Percentiles rank a stretch among this genome's conserved stretches.
phyloP scores from a whole-genome alignment of 2,888 invertebrate species.

The Callinectes sapidus region DNA sequence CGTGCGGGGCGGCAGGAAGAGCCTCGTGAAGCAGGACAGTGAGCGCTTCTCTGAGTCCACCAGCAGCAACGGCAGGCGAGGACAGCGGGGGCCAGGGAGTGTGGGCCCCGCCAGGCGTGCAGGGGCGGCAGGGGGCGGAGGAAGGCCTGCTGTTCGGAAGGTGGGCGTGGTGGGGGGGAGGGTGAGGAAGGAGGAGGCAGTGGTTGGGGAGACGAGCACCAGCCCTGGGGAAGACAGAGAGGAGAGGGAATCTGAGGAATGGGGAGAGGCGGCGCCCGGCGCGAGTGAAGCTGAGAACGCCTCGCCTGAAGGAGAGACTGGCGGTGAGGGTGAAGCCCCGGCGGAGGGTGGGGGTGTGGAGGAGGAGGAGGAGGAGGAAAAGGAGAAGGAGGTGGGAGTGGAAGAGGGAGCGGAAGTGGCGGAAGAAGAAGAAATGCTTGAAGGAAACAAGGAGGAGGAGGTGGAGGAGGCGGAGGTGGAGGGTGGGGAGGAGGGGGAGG shows the following conservation, averaged over 20 bases:
- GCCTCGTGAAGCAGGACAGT: background rate
- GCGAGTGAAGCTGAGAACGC: background rate
- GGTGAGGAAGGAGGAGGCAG: background rate
- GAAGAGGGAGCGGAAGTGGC: background rate
- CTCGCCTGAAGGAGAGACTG: background rate
- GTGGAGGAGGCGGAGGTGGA: background rate
- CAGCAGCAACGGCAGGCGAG: background rate
- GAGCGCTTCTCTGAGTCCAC: background rate
- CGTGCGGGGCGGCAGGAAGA: background rate
- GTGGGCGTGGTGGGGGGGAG: background rate
- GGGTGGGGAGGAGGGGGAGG: background rate
- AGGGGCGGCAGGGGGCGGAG: background rate
- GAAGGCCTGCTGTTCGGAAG: background rate
- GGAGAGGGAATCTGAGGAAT: background rate
- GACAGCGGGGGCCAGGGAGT: background rate
- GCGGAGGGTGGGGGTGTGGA: background rate
- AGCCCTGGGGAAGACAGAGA: slow-evolving; percentile 13
- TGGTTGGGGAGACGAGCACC: slow-evolving; percentile 3
- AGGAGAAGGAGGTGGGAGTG: background rate
- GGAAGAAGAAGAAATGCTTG: background rate
- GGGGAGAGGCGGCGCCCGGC: background rate
- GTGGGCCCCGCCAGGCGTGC: background rate
- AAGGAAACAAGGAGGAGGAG: background rate
- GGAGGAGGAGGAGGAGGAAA: background rate
- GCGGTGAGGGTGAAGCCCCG: background rate